These are phyloP conservation scores for Felis chaus DNA, from an alignment of 2,113 vertebrate species.

Conservation along the genomic window DNA sequence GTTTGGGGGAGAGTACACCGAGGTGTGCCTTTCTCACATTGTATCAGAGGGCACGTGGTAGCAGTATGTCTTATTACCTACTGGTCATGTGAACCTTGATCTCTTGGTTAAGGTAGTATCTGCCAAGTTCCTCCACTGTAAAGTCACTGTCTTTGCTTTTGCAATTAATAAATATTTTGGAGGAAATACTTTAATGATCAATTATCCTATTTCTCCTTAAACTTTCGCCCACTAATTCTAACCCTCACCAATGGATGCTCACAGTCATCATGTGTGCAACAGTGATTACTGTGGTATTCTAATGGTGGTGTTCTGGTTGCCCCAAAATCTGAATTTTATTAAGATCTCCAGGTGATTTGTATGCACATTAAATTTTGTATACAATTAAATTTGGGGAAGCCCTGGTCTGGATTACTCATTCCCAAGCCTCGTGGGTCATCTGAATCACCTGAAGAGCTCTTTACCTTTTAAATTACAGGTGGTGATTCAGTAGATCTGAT, in stretches of 20 bases:
- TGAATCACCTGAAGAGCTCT: not conserved
- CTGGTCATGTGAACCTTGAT: not conserved
- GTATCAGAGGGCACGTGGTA: not conserved
- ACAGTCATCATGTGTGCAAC: not conserved
- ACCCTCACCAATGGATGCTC: not conserved
- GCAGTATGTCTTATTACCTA: not conserved
- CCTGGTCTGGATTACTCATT: not conserved
- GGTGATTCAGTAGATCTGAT: not conserved
- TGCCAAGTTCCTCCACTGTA: not conserved
- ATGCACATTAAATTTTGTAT: not conserved
- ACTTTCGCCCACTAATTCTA: not conserved
- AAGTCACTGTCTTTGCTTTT: no score
- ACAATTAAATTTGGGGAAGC: not conserved
- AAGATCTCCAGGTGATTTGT: not conserved
- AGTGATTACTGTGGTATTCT: not conserved
- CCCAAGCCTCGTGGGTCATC: not conserved
- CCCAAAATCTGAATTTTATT: not conserved
- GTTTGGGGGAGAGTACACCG: not conserved
- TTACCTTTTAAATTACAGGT: not conserved
- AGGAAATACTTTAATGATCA: no score
- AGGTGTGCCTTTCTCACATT: not conserved
- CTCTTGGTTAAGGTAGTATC: not conserved
- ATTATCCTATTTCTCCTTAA: no score
- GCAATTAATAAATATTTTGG: no score
- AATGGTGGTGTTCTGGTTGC: not conserved